Percentiles rank a stretch among this genome's conserved stretches.
These are phyloP conservation scores for Formica aserva DNA, from an alignment of 2,888 invertebrate genomes.

Conservation along the genomic window DNA sequence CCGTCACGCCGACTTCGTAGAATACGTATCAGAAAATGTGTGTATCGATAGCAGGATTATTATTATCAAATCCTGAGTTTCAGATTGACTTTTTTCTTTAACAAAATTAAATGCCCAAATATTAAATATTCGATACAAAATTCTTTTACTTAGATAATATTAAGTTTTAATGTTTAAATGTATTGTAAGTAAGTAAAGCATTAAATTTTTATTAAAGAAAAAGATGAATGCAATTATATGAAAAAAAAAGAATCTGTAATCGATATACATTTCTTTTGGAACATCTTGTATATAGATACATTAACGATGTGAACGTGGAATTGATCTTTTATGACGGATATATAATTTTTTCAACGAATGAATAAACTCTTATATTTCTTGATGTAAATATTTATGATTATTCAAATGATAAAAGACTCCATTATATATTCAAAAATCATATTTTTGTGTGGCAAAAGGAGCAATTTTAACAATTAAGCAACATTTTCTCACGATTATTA, in stretches of 20 bases:
- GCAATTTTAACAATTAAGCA: not conserved
- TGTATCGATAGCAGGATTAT: slow-evolving; percentile 15
- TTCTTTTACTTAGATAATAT: not conserved
- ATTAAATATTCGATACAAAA: not conserved
- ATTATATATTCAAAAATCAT: not conserved
- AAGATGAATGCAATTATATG: not conserved
- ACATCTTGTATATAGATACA: not conserved
- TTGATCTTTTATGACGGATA: slow-evolving; percentile 13
- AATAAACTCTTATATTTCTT: slow-evolving; percentile 13
- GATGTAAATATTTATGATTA: slow-evolving; percentile 9
- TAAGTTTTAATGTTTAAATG: not conserved
- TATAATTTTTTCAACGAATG: slow-evolving; percentile 41
- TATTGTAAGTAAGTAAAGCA: not conserved
- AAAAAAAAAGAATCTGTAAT: not conserved
- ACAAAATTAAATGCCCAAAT: not conserved
- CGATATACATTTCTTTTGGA: slow-evolving; percentile 17
- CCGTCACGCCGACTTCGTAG: slow-evolving; percentile 20
- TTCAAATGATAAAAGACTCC: slow-evolving; percentile 10
- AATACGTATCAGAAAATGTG: slow-evolving; percentile 19
- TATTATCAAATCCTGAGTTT: not conserved
- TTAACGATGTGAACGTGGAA: slow-evolving; percentile 25
- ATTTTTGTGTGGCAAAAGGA: not conserved
- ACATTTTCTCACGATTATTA: slow-evolving; percentile 20
- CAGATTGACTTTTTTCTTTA: not conserved
- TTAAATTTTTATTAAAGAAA: slow-evolving; percentile 11